These are phyloP conservation scores for Diadegma fenestrale DNA, from an alignment of 2,888 invertebrate genomes.

Conservation along the genomic window DNA sequence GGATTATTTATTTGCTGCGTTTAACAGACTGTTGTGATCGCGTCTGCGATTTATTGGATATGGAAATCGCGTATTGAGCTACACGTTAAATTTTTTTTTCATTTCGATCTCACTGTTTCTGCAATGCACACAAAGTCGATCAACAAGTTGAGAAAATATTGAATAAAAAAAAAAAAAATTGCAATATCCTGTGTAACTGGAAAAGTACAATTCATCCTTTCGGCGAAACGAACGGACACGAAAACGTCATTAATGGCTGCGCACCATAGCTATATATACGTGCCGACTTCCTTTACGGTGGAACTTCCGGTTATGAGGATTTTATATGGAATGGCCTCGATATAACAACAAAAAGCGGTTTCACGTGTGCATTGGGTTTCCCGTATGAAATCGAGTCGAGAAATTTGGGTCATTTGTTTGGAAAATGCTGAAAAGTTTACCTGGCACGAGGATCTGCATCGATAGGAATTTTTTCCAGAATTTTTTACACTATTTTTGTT, in stretches of 20 bases:
- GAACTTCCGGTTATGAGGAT: slow-evolving; percentile 41
- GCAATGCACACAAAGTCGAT: background rate
- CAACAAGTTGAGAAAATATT: slow-evolving; percentile 18
- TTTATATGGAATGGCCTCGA: slow-evolving; percentile 4
- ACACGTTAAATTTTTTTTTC: slow-evolving; percentile 3
- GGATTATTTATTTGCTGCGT: background rate
- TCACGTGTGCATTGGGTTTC: background rate
- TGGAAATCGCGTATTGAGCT: background rate
- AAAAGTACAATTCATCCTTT: slow-evolving; percentile 5
- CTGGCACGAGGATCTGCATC: background rate
- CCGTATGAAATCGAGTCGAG: background rate
- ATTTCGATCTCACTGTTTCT: background rate
- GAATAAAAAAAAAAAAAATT: slow-evolving; percentile 23
- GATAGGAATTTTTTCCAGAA: background rate
- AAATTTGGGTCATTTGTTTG: background rate
- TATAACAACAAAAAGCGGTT: background rate
- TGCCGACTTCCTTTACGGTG: slow-evolving; percentile 25
- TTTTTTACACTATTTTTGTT: background rate
- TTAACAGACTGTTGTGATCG: background rate
- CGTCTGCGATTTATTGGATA: background rate
- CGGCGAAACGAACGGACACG: background rate
- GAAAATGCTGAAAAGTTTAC: background rate
- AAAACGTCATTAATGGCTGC: slow-evolving; percentile 19
- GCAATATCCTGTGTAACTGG: slow-evolving; percentile 9
- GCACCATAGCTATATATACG: background rate